These are phyloP conservation scores for Lepus americanus DNA, from an alignment of 2,113 vertebrate genomes.

Conservation along the genomic window DNA sequence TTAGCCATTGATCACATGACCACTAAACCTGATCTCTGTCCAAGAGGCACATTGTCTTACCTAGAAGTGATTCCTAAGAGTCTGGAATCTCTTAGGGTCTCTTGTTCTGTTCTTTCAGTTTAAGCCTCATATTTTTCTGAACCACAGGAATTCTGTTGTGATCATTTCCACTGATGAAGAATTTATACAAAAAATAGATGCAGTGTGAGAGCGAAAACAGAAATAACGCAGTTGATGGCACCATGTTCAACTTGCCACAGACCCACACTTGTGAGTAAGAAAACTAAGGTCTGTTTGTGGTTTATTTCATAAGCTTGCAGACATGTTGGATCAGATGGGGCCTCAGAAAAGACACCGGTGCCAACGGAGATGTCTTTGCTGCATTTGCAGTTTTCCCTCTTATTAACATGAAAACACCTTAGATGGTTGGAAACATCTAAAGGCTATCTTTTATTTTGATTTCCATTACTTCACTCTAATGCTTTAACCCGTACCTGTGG, in stretches of 20 bases:
- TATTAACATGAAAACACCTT: slow-evolving; percentile 82
- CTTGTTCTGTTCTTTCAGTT: neutral
- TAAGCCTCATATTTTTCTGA: neutral
- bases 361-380: slow-evolving; percentile 66
- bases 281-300: neutral
- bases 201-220: neutral
- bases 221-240: neutral
- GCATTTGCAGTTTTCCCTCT: slow-evolving; percentile 75
- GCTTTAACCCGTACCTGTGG: slow-evolving; percentile 74
- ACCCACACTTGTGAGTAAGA: neutral
- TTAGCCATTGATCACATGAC: neutral
- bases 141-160: neutral
- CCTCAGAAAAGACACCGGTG: slow-evolving; percentile 3
- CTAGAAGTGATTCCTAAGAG: neutral
- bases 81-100: neutral
- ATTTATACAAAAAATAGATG: neutral
- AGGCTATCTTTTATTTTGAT: slow-evolving; percentile 77
- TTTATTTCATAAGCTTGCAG: slow-evolving; percentile 48
- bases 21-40: neutral
- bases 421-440: slow-evolving; percentile 79
- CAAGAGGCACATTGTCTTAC: neutral
- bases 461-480: slow-evolving; percentile 75
- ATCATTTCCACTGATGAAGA: neutral
- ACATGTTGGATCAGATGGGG: slow-evolving; percentile 44
- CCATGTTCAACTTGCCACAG: neutral